Conservation (phyloP, 1,140 invertebrate genomes). For the Caligus rogercresseyi region DNA sequence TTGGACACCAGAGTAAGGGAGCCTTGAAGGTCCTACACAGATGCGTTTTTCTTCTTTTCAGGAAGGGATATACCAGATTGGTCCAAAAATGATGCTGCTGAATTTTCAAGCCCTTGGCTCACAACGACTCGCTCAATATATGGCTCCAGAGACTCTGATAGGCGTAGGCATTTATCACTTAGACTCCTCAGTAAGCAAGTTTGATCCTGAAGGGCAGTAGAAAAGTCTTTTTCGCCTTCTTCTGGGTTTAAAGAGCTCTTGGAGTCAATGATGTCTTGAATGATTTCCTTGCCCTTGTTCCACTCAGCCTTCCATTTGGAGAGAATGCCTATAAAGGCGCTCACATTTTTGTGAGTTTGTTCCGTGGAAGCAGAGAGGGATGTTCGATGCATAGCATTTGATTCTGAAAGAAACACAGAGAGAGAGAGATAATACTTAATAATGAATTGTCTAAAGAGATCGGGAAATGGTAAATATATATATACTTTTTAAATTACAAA, state of each 20-base stretch:
- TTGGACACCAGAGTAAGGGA: not conserved
- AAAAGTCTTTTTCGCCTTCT: not conserved
- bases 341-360: not conserved
- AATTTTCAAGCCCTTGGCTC: not conserved
- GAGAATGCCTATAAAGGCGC: not conserved
- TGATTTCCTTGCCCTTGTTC: not conserved
- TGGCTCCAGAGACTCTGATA: not conserved
- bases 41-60: not conserved
- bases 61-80: not conserved
- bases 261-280: not conserved
- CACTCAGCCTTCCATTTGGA: not conserved
- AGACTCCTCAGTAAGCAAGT: not conserved
- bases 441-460: too few species aligned
- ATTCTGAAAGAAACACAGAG: not conserved
- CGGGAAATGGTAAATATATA: too few species aligned
- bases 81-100: not conserved
- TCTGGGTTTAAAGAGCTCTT: not conserved
- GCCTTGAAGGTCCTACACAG: not conserved
- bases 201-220: not conserved
- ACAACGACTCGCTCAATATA: not conserved
- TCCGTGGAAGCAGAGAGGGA: not conserved
- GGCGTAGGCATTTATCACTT: not conserved
- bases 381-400: not conserved
- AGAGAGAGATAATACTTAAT: not conserved
- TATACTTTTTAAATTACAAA: too few species aligned